phyloP scores from a whole-genome alignment of 2,113 vertebrate genomes.

The Mastomys coucha region DNA sequence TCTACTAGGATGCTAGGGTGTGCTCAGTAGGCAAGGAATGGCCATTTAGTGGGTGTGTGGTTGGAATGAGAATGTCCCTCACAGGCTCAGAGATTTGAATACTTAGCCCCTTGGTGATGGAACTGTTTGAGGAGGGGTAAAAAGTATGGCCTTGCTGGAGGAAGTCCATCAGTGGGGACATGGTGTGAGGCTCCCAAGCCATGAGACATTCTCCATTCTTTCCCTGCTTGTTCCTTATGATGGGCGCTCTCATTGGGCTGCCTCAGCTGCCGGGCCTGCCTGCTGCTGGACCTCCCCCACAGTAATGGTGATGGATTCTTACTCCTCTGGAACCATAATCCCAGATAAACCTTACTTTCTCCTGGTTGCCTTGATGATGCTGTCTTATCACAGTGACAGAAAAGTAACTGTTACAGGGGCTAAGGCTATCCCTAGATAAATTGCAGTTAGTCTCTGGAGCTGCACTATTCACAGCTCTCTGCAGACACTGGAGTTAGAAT shows the following conservation, averaged over 20 bases:
- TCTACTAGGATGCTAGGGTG: neutral
- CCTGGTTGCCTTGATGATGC: neutral
- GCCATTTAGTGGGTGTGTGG: neutral
- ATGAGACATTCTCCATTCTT: neutral
- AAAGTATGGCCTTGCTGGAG: neutral
- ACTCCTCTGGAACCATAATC: neutral
- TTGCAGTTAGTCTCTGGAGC: neutral
- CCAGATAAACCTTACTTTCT: neutral
- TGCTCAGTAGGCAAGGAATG: neutral
- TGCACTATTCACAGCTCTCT: neutral
- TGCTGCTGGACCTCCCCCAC: neutral
- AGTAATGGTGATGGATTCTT: neutral
- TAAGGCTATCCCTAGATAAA: neutral
- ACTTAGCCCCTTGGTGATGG: neutral
- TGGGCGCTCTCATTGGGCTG: neutral
- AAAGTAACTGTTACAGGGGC: neutral
- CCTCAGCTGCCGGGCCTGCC: neutral
- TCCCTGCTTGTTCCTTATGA: neutral
- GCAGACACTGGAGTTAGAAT: neutral
- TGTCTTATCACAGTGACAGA: neutral
- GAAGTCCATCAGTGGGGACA: no score
- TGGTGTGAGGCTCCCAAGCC: neutral
- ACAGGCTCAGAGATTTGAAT: neutral
- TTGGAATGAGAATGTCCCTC: neutral
- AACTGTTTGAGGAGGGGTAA: neutral